Base-by-base conservation (phyloP, 2,797 vertebrate genomes). In the Cynodonichthys magdalenae region DNA sequence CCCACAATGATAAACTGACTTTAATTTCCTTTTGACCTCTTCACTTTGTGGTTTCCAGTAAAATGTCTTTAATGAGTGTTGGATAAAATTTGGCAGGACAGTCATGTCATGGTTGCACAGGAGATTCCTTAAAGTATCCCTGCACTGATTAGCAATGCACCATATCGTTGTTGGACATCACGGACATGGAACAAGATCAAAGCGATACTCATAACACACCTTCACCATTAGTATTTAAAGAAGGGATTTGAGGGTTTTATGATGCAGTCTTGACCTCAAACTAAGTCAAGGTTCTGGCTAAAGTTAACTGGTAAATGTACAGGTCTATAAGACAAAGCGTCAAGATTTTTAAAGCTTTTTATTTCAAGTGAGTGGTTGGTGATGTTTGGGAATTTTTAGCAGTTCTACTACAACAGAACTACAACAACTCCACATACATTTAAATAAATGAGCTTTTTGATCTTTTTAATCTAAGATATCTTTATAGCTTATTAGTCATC, bases 161-260 rank as follows among this genome's bases (percentile, higher is more conserved):
- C 3, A 10, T 24, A 42, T 31, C 12, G 6, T 51, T 27, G 2
- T n/a, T 7, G 18, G 5, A 7, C 36, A 52, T 18, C 5, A 5
- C 36, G 15, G 24, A 19, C n/a, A 20, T 41, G 28, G 41, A 28
- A 17, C 24, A 17, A 46, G 28, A 63, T 53, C 60, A 53, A 53
- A 46, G 18, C 18, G 7, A 36, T 8, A 41, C 34, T 2, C 7
- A 4, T 8, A 20, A 28, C 15, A 50, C 3, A 59, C 20, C 8
- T 53, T 45, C 7, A 31, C 12, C 14, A 46, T 63, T 2, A 62
- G 17, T 62, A 52, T 44, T 15, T 53, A 28, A 15, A 27, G 14
- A 44, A 24, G 39, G 34, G 3, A 11, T 42, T 44, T 15, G 15
- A 41, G 58, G 27, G 15, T 45, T 14, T 46, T 53, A 15, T 34